These are phyloP conservation scores for Theropithecus gelada DNA, from an alignment of 2,113 vertebrate genomes.

Conservation along the genomic window DNA sequence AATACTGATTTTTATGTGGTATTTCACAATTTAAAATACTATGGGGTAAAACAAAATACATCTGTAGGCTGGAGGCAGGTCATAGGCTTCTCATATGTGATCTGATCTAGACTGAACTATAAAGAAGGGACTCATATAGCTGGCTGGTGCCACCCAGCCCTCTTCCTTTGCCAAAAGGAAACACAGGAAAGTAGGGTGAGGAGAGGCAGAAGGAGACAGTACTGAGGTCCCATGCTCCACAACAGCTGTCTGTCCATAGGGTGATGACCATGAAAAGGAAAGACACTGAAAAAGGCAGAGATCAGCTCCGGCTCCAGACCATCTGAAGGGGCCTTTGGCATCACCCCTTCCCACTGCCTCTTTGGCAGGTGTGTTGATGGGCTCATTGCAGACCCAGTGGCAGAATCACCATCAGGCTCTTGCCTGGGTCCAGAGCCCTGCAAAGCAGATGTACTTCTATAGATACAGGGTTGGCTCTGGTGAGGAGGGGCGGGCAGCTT, in stretches of 20 bases:
- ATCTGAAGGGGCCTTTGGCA: background rate
- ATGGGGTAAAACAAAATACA: background rate
- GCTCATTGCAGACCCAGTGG: background rate
- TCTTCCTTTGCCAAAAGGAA: background rate
- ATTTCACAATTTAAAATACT: background rate
- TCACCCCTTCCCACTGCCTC: background rate
- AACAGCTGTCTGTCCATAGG: background rate
- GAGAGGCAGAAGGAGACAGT: background rate
- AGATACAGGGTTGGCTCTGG: background rate
- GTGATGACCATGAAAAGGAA: background rate
- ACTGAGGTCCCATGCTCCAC: background rate
- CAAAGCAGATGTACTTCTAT: background rate
- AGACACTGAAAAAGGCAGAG: background rate
- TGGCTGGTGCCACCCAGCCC: background rate
- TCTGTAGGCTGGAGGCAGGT: background rate
- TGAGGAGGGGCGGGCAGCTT: background rate
- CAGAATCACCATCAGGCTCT: background rate
- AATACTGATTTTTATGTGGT: background rate
- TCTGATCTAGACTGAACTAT: background rate
- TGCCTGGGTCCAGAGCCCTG: background rate
- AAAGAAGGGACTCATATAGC: background rate
- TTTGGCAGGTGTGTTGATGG: background rate
- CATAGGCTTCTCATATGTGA: background rate
- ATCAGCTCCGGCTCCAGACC: background rate
- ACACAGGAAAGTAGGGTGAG: background rate